These are phyloP conservation scores for Cepaea hortensis DNA, from an alignment of 2,888 invertebrate species.

Conservation along the genomic window DNA sequence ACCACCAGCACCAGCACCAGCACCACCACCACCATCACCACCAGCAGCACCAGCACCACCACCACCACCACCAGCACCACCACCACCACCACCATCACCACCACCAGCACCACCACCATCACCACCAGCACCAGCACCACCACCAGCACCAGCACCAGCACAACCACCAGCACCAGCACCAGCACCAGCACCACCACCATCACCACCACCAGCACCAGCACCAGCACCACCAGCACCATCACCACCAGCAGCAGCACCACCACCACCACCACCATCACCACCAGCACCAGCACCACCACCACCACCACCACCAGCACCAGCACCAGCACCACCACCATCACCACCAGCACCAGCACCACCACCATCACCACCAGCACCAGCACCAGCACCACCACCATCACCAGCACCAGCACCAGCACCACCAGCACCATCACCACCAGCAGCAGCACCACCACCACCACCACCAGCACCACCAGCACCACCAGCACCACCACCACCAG, in stretches of 20 bases:
- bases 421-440: not conserved
- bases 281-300: not conserved
- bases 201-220: slow-evolving; percentile 5
- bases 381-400: no score
- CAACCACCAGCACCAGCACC: no score
- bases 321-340: no score
- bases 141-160: no score
- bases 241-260: slow-evolving; percentile 2
- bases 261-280: slow-evolving; percentile 3
- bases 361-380: no score
- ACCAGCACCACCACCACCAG: slow-evolving; percentile 39
- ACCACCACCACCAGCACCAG: not conserved
- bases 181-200: not conserved
- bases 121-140: not conserved
- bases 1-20: not conserved
- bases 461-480: not conserved
- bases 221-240: slow-evolving; percentile 8
- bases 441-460: not conserved
- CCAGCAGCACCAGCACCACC: slow-evolving; percentile 1
- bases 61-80: not conserved
- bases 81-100: slow-evolving; percentile 2
- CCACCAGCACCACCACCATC: not conserved
- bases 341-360: no score
- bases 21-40: not conserved
- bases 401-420: not conserved